phyloP scores from a whole-genome alignment of 2,113 vertebrate species.

The Ageneiosus marmoratus region DNA sequence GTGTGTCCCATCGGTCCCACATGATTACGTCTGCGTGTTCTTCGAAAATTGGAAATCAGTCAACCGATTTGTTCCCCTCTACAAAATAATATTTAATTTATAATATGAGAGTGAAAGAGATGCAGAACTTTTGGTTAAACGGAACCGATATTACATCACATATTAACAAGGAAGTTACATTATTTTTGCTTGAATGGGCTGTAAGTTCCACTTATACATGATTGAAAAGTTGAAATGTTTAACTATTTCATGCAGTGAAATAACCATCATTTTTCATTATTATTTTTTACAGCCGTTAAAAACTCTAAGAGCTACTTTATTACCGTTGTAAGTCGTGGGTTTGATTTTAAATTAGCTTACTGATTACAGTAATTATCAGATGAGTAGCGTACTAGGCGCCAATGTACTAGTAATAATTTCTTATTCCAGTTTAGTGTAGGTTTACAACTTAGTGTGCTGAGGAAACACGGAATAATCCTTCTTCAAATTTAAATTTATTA shows the following conservation, averaged over 20 bases:
- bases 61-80: conserved; percentile 54
- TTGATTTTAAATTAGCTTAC: neutral
- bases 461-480: neutral
- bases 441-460: neutral
- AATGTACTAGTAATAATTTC: neutral
- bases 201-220: neutral
- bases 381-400: neutral
- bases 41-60: conserved; percentile 63
- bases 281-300: neutral
- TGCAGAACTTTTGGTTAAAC: conserved; percentile 17
- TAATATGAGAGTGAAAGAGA: conserved; percentile 49
- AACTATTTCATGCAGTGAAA: neutral
- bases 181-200: neutral
- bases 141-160: neutral
- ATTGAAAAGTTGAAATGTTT: neutral
- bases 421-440: neutral
- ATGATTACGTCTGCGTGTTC: conserved; percentile 57
- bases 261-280: neutral
- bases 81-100: conserved; percentile 54
- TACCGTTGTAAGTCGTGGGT: too few species aligned
- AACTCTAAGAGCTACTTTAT: neutral
- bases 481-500: too few species aligned
- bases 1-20: conserved; percentile 39
- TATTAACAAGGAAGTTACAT: neutral
- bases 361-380: neutral